Evolutionary conservation across 2,113 vertebrate genomes (phyloP), one percentile per base, ranked within the genome.

Genomic region (Cryptomyrus ogoouensis): DNA sequence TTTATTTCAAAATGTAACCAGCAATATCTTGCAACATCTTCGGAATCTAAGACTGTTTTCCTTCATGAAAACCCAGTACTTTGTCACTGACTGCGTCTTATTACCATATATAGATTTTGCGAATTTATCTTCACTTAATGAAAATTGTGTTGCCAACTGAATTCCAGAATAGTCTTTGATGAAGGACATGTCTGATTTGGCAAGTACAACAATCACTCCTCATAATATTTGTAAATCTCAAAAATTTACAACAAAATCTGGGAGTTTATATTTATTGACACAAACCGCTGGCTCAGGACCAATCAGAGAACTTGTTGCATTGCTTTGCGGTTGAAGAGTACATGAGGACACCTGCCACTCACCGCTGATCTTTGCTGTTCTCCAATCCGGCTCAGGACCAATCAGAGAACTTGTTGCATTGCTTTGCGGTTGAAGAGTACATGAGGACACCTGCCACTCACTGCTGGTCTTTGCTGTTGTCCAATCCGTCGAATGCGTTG

Each of bases 281-380:
- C 90, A 91, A 87, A 91, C 90, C 13, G 70, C 90, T 91, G 89
- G 91, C 88, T 88, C 70, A 74, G 31, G 88, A 88, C 90, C 88
- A 80, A 35, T 91, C 84, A 89, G 42, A 89, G 42, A 56, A 49
- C 21, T 27, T 86, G 46, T n/a, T 47, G 24, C 39, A 66, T 46
- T 5, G 24, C 19, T 70, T 70, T n/a, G n/a, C 0, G 44, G 9
- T 39, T 49, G 42, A 85, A 85, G 83, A 50, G 46, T 19, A 13
- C 49, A 15, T 52, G 8, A 49, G 19, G 24, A 15, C 19, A 86
- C 84, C 15, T 52, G 42, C 44, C 44, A 19, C 47, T 86, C 24
- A n/a, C 24, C 10, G 42, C 35, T 83, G 53, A 53, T 88, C 70
- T 50, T 88, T 58, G 52, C 52, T 44, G 49, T 77, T 91, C 58